Evolutionary conservation across 2,888 invertebrate genomes (phyloP), one percentile per base, ranked within the genome.

Genomic region (Tetragonisca angustula): DNA sequence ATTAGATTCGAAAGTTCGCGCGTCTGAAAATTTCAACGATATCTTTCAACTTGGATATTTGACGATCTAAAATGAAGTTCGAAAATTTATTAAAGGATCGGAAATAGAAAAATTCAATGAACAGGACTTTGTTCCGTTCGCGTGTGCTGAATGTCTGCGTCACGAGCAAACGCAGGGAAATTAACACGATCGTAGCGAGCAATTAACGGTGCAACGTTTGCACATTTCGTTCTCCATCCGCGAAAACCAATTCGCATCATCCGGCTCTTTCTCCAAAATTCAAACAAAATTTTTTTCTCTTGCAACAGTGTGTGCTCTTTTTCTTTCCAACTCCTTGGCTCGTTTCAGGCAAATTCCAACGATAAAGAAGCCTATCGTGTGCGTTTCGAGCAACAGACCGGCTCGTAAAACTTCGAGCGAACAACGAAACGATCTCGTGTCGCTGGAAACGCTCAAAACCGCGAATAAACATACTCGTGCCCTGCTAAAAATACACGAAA

Each of bases 401-500:
- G 50, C 64, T 76, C 79, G 76, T 76, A 79, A 70, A 80, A 67
- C 59, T 71, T 54, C 54, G 65, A 36, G 32, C 50, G n/a, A 70
- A 49, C 73, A n/a, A 59, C 56, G 27, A 49, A 59, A 73, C 56
- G 61, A 68, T 69, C 62, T 69, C 62, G 69, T 27, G 32, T 69
- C 64, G 50, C 32, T 32, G 62, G 11, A 17, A 32, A 32, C 27
- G 43, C 0, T 52, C 5, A 36, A 27, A 43, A 59, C 56, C 49
- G 62, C 27, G n/a, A 64, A 27, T 68, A 19, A 19, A 24, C 67
- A 43, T 1, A 9, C 43, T 36, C 36, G 49, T 0, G 36, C 50
- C 64, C 21, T 27, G 11, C 43, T 54, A 72, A 71, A 83, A 87
- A 87, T 87, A 83, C 82, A 87, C 17, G 9, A 19, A n/a, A 24